Base-by-base conservation (phyloP, 2,797 vertebrate genomes). In the Dallia pectoralis region DNA sequence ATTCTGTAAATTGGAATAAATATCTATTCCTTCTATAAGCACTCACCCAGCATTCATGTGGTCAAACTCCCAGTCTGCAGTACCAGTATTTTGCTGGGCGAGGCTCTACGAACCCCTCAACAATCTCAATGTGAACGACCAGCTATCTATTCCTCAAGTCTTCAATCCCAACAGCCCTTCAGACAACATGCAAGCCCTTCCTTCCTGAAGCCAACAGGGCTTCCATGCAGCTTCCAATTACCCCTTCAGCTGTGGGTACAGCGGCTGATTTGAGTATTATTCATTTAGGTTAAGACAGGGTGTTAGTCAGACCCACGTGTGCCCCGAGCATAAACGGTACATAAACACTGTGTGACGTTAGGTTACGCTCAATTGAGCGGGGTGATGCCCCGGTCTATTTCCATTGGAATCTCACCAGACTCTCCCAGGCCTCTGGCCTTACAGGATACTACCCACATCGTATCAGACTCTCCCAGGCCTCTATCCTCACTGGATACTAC, bases 281-380 rank as follows among this genome's bases (percentile, higher is more conserved):
- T 48, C 81, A 80, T 61, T 0, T 81, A 90, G 65, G 40, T 79
- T n/a, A 91, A 88, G 89, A 76, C 69, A 71, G 75, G 67, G n/a
- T 6, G 84, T 91, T 89, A 89, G 82, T 76, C 69, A 91, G 40
- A 44, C 40, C 30, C 68, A 12, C 78, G 44, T 36, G 67, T 75
- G 67, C 33, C 64, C 62, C 27, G 67, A 30, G 40, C 51, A 73
- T 27, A 75, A 77, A 74, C 70, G 71, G n/a, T n/a, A n/a, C n/a
- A n/a, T 79, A 79, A 81, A 80, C 74, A 70, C 19, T 12, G 59
- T 61, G 91, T 91, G 91, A 88, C 84, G 88, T 69, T 76, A n/a
- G n/a, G n/a, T n/a, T n/a, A n/a, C n/a, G n/a, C n/a, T n/a, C n/a
- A n/a, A n/a, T n/a, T n/a, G n/a, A n/a, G n/a, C n/a, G n/a, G n/a